Conservation (phyloP, 2,113 vertebrate genomes). For the Proterorhinus semilunaris region DNA sequence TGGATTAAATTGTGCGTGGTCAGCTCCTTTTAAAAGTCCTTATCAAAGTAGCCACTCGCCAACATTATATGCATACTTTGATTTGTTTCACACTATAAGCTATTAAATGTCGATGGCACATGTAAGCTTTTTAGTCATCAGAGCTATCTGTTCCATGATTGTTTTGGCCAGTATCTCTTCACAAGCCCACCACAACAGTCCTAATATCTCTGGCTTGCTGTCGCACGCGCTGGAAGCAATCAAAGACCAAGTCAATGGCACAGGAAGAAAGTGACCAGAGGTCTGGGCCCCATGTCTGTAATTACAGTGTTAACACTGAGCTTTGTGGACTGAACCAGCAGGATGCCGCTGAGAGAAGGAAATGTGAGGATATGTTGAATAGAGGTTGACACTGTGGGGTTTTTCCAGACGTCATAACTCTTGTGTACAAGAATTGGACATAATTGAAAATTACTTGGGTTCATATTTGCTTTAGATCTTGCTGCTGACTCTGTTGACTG, state of each 20-base stretch:
- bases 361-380: conserved; percentile 6
- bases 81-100: no score
- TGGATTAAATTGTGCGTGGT: no score
- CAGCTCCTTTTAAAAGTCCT: no score
- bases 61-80: no score
- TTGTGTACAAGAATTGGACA: conserved; percentile 24
- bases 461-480: neutral
- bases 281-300: conserved; percentile 62
- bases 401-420: conserved; percentile 38
- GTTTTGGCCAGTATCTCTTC: conserved; percentile 67
- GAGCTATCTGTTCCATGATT: conserved; percentile 43
- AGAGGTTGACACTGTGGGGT: conserved; percentile 7
- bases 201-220: conserved; percentile 67
- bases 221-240: conserved; percentile 75
- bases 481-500: no score
- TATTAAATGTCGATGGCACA: neutral
- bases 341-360: conserved; percentile 23
- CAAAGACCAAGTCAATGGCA: conserved; percentile 61
- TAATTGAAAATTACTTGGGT: conserved; percentile 67
- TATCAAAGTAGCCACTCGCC: no score
- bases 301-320: conserved; percentile 66
- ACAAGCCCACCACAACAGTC: conserved; percentile 51
- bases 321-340: conserved; percentile 35
- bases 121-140: conserved; percentile 33
- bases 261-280: conserved; percentile 66